Base-by-base conservation (phyloP, 1,140 invertebrate genomes). In the Vanessa tameamea region DNA sequence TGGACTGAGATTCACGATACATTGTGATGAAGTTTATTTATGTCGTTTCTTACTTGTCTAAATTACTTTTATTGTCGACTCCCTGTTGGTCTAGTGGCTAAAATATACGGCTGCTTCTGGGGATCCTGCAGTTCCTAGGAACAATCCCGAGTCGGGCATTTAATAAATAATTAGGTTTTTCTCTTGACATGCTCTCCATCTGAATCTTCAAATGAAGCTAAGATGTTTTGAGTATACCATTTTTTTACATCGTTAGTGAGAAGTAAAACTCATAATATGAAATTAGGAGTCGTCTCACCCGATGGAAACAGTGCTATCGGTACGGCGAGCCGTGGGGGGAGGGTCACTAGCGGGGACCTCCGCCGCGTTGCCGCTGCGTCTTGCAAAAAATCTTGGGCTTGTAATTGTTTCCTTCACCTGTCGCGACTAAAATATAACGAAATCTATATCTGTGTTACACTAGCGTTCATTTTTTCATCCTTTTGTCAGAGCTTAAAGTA, bases 341-440 rank as follows among this genome's bases (percentile, higher is more conserved):
- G 9, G 31, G 57, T 37, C 31, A 37, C 37, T 61, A 31, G 31
- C 57, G 31, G 48, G 23, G 57, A 37, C 57, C 57, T 43, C 57
- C 57, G 57, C 57, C 0, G 57, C 26, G 57, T 12, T 15, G 57
- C 57, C 14, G 23, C 55, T 23, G 23, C 9, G 23, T 51, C 20
- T 12, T 20, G 20, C 55, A 53, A 57, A 57, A 57, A 57, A 23
- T 16, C 20, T 16, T 57, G 26, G 57, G 14, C 26, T 26, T n/a
- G 23, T n/a, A 61, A 61, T 61, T 37, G 12, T 61, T 61, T 37
- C 31, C 26, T 61, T 11, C 57, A 61, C 57, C 23, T 31, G 57
- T 26, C 14, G n/a, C 15, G n/a, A 2, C 31, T 37, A 31, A 61
- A 8, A 43, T 43, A 9, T 43, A 43, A 43, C 37, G 37, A 43